Percentiles rank a stretch among this genome's conserved stretches.
These are phyloP conservation scores for Hephaestus fuliginosus DNA, from an alignment of 2,797 vertebrate genomes.

Conservation along the genomic window DNA sequence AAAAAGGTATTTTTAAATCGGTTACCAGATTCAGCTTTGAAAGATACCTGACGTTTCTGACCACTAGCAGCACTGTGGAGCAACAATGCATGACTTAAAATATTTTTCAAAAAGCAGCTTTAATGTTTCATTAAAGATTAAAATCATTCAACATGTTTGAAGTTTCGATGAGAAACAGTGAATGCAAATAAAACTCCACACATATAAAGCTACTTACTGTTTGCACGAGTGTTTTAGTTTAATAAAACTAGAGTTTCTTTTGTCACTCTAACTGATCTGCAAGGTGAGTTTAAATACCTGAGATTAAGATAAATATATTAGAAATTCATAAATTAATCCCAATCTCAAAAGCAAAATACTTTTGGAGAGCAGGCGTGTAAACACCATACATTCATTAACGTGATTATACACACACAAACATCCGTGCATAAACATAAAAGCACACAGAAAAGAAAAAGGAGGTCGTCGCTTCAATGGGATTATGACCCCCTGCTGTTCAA, in stretches of 20 bases:
- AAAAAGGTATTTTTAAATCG: too few species aligned
- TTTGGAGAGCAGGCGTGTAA: background rate
- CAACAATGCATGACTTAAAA: background rate
- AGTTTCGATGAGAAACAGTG: background rate
- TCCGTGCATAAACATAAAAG: slow-evolving; percentile 10
- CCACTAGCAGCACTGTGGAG: too few species aligned
- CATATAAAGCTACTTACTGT: background rate
- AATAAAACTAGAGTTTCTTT: background rate
- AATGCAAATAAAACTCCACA: too few species aligned
- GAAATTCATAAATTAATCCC: background rate
- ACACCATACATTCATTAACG: background rate
- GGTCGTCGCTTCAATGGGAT: background rate
- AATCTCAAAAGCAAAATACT: too few species aligned
- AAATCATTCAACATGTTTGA: background rate
- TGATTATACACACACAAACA: slow-evolving; percentile 1
- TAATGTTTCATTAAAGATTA: background rate
- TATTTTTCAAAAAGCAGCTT: background rate
- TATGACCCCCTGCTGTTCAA: slow-evolving; percentile 3
- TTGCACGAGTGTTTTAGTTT: background rate
- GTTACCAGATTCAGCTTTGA: too few species aligned
- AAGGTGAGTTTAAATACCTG: background rate
- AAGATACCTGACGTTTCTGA: too few species aligned
- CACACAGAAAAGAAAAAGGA: background rate
- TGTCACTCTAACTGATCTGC: background rate
- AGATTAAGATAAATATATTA: background rate